Evolutionary conservation across 1,140 invertebrate species (phyloP).

Genomic region (Drosophila serrata): DNA sequence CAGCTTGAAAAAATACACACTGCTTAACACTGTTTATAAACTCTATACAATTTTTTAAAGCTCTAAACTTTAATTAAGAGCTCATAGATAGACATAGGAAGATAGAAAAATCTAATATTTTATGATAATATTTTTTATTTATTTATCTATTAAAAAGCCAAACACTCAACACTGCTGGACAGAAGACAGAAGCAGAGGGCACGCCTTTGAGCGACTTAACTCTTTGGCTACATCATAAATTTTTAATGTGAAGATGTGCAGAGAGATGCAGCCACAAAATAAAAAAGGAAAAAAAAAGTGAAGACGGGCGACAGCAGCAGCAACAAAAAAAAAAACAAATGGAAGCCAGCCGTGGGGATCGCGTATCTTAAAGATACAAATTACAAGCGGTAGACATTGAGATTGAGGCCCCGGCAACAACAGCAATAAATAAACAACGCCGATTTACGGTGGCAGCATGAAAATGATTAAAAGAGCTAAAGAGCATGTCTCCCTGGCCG

Average conservation of each 20-base stretch:
- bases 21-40: too few relatives aligned
- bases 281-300: slow-evolving; percentile 2
- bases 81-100: background rate
- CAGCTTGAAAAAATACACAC: too few relatives aligned
- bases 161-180: background rate
- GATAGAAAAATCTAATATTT: background rate
- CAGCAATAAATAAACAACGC: slow-evolving; percentile 73
- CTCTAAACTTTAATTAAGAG: too few relatives aligned
- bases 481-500: slow-evolving; percentile 63
- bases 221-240: slow-evolving; percentile 83
- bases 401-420: slow-evolving; percentile 72
- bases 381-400: slow-evolving; percentile 80
- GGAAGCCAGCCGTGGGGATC: slow-evolving; percentile 56
- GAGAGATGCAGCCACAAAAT: slow-evolving; percentile 49
- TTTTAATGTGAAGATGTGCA: slow-evolving; percentile 74
- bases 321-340: slow-evolving; percentile 36
- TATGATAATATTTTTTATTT: too few relatives aligned
- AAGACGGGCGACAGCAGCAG: slow-evolving; percentile 14
- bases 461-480: slow-evolving; percentile 84
- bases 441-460: slow-evolving; percentile 65
- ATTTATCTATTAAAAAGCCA: slow-evolving; percentile 8
- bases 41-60: accelerated
- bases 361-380: slow-evolving; percentile 81
- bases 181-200: slow-evolving; percentile 41
- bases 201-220: slow-evolving; percentile 71